Percentiles rank a stretch among this genome's conserved stretches.
Conservation (phyloP, 1,140 invertebrate genomes). For the Macrostomum lignano region DNA sequence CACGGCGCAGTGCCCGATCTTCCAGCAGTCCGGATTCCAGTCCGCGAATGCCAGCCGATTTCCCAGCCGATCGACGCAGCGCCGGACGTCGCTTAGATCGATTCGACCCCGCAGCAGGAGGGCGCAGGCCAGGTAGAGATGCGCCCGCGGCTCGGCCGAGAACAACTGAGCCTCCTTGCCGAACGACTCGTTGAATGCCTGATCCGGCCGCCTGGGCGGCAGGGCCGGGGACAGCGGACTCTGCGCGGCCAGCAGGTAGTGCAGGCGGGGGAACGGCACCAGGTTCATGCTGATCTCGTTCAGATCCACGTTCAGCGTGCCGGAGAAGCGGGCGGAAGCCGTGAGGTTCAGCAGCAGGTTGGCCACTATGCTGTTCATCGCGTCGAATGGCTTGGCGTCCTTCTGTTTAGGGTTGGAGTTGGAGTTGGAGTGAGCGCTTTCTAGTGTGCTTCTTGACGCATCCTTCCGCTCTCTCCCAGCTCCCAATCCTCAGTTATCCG, state of each 20-base stretch:
- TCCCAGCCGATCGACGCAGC: slow-evolving; percentile 24
- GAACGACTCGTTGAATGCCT: slow-evolving; percentile 29
- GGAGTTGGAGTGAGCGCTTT: too few relatives aligned
- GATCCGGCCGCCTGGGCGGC: slow-evolving; percentile 19
- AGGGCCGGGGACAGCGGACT: slow-evolving; percentile 21
- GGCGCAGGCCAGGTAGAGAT: slow-evolving; percentile 26
- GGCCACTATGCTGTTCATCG: slow-evolving; percentile 24
- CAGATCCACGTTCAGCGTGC: slow-evolving; percentile 27
- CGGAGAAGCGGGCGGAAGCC: slow-evolving; percentile 13
- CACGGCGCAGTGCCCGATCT: slow-evolving; percentile 28
- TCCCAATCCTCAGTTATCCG: too few relatives aligned
- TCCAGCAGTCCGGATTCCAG: slow-evolving; percentile 30
- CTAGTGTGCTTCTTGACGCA: too few relatives aligned
- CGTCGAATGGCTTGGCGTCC: slow-evolving; percentile 25
- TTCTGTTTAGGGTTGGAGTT: too few relatives aligned
- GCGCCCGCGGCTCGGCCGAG: slow-evolving; percentile 18
- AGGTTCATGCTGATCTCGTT: slow-evolving; percentile 30
- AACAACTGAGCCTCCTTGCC: slow-evolving; percentile 23
- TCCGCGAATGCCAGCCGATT: slow-evolving; percentile 21
- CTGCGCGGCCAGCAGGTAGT: slow-evolving; percentile 27
- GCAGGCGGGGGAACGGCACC: slow-evolving; percentile 27
- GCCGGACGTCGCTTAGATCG: slow-evolving; percentile 24
- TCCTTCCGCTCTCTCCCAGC: too few relatives aligned
- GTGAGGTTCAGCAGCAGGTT: slow-evolving; percentile 11
- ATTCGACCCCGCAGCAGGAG: slow-evolving; percentile 25